A percentile compares a stretch with the other conserved stretches of the same genome.
phyloP scores from a whole-genome alignment of 2,113 vertebrate species.

The Nibea albiflora region DNA sequence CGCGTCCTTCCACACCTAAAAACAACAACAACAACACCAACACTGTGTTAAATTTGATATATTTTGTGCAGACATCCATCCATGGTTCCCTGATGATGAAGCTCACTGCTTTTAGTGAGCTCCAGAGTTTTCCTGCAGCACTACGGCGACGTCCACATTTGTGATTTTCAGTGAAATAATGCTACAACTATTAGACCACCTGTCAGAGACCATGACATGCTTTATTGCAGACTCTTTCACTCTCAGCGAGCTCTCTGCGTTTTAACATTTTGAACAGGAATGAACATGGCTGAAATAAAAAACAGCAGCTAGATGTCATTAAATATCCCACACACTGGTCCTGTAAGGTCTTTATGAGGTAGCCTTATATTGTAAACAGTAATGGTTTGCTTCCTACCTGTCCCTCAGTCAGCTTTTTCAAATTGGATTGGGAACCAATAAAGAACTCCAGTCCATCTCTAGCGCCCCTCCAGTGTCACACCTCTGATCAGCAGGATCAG shows the following conservation, averaged over 20 bases:
- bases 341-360: too few species aligned
- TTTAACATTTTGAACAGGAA: too few species aligned
- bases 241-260: too few species aligned
- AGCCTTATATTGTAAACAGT: too few species aligned
- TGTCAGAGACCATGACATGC: too few species aligned
- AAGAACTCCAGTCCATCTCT: conserved; percentile 92
- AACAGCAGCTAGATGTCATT: too few species aligned
- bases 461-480: conserved; percentile 93
- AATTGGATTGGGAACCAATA: conserved; percentile 91
- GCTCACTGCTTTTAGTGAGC: too few species aligned
- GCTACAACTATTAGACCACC: neutral
- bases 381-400: conserved; percentile 81
- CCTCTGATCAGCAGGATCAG: conserved; percentile 92
- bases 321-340: too few species aligned
- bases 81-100: too few species aligned
- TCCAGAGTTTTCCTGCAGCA: neutral
- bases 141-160: neutral
- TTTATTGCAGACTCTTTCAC: too few species aligned
- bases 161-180: neutral
- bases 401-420: conserved; percentile 91
- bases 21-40: conserved; percentile 4
- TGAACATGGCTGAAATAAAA: too few species aligned
- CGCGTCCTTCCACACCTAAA: conserved; percentile 95
- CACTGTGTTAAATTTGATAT: neutral
- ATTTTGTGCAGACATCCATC: too few species aligned